These are phyloP conservation scores for Semnornis frantzii DNA, from an alignment of 2,113 vertebrate genomes.

Conservation along the genomic window DNA sequence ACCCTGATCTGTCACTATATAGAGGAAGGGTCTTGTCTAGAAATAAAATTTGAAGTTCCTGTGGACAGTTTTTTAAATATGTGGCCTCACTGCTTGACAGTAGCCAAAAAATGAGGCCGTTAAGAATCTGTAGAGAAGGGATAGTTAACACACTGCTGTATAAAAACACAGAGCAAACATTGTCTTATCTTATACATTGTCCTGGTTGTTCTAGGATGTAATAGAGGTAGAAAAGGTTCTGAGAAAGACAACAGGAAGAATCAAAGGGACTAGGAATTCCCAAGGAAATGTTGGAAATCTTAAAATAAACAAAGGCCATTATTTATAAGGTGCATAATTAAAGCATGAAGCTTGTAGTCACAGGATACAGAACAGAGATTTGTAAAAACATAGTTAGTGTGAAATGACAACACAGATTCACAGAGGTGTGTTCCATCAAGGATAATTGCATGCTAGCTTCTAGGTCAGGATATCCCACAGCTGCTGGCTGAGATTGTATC, in stretches of 20 bases:
- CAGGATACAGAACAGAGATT: background rate
- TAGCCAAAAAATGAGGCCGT: background rate
- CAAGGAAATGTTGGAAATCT: background rate
- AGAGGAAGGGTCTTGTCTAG: background rate
- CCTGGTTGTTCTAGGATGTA: background rate
- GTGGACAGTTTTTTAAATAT: background rate
- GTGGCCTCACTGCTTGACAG: background rate
- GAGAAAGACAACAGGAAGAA: background rate
- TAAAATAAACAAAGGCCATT: background rate
- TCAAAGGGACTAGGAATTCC: background rate
- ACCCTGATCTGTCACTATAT: background rate
- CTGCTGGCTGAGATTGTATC: background rate
- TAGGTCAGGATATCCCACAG: background rate
- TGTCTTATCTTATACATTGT: background rate
- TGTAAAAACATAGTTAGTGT: background rate
- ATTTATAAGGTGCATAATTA: conserved; percentile 11
- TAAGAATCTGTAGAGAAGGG: background rate
- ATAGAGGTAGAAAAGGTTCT: background rate
- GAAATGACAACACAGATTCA: background rate
- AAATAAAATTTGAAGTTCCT: background rate
- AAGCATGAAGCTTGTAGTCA: background rate
- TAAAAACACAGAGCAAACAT: background rate
- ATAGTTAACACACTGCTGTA: background rate
- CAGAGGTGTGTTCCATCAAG: background rate
- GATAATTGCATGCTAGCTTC: background rate